Evolutionary conservation across 1,140 invertebrate species (phyloP).

Genomic region (Sesamia nonagrioides): DNA sequence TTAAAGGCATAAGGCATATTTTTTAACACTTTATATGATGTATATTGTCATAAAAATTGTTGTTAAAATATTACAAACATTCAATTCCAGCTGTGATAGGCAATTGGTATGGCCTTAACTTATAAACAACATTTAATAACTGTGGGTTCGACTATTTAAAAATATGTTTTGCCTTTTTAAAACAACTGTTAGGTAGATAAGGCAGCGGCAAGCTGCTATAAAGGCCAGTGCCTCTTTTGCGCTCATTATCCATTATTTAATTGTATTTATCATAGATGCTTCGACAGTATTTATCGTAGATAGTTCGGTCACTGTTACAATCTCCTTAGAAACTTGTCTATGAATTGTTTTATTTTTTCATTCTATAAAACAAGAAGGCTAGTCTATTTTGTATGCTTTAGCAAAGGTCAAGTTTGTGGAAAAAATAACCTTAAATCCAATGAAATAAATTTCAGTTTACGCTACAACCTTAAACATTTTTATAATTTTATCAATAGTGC

Average conservation of each 20-base stretch:
- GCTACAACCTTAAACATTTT: too few species aligned
- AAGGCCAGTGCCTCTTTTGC: not conserved
- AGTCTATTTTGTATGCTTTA: too few species aligned
- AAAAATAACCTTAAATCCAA: too few species aligned
- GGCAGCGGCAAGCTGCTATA: not conserved
- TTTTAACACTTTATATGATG: constrained; percentile 26
- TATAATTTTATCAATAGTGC: too few species aligned
- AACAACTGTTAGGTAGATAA: constrained; percentile 22
- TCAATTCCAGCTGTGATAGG: constrained; percentile 15
- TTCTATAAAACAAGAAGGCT: too few species aligned
- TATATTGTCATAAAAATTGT: constrained; percentile 33
- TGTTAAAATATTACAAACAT: constrained; percentile 2
- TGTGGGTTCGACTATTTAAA: not conserved
- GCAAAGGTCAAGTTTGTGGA: too few species aligned
- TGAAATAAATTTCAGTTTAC: too few species aligned
- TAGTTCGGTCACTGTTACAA: too few species aligned
- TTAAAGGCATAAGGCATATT: constrained; percentile 11
- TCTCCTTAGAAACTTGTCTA: too few species aligned
- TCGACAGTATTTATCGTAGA: too few species aligned
- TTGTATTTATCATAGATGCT: too few species aligned
- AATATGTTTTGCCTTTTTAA: not conserved
- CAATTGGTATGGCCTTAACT: constrained; percentile 1
- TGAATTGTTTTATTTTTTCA: too few species aligned
- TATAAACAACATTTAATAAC: constrained; percentile 1
- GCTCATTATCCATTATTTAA: not conserved